phyloP scores from a whole-genome alignment of 92 coral and sea anemone genomes.

The Scolanthus callimorphus region DNA sequence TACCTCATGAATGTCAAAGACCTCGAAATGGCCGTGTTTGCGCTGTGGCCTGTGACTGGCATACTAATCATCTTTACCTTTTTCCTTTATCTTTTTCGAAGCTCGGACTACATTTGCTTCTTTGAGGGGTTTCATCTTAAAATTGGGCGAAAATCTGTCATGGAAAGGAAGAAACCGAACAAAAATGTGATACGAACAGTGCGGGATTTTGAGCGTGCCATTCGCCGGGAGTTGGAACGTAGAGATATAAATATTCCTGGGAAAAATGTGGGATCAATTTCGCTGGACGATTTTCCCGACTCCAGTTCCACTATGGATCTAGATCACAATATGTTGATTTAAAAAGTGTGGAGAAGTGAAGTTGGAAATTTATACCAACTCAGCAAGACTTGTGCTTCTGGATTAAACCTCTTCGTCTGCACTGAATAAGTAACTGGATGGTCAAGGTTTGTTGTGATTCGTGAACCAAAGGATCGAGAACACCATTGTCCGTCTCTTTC shows the following conservation, averaged over 20 bases:
- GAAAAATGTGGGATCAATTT: not conserved
- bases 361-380: too few species aligned
- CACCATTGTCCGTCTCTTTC: too few species aligned
- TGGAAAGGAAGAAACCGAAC: not conserved
- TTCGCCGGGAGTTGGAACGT: not conserved
- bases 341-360: too few species aligned
- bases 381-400: too few species aligned
- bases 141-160: constrained; percentile 19
- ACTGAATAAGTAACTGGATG: too few species aligned
- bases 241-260: not conserved
- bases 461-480: too few species aligned
- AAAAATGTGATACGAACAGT: not conserved
- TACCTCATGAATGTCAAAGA: constrained; percentile 14
- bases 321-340: too few species aligned
- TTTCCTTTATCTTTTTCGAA: constrained; percentile 16
- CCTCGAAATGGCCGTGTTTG: constrained; percentile 6
- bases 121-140: constrained; percentile 20
- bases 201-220: not conserved
- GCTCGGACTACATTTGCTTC: constrained; percentile 19
- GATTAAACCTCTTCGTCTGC: too few species aligned
- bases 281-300: too few species aligned
- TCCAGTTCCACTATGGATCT: too few species aligned
- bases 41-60: constrained; percentile 34
- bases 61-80: constrained; percentile 8
- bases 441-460: too few species aligned